Evolutionary conservation across 2,797 vertebrate species (phyloP).

Genomic region (Crocodylus rhombifer): DNA sequence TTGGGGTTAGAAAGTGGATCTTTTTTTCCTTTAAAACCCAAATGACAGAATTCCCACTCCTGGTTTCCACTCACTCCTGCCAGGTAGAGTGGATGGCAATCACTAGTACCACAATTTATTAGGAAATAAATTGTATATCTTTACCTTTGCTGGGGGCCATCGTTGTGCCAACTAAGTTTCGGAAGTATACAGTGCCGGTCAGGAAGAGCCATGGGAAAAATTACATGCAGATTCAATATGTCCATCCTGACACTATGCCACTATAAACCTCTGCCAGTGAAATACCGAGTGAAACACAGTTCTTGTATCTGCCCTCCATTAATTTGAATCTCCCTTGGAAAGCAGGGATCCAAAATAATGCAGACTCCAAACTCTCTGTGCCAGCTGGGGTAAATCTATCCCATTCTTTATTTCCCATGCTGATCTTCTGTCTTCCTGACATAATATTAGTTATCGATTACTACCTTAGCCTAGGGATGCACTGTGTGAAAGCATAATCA

Average conservation of each 20-base stretch:
- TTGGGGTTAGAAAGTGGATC: not conserved
- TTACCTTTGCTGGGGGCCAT: not conserved
- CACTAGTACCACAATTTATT: not conserved
- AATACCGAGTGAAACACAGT: not conserved
- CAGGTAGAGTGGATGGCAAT: not conserved
- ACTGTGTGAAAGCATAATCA: not conserved
- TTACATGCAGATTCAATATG: not conserved
- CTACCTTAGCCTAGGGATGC: not conserved
- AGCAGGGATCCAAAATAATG: not conserved
- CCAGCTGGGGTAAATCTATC: not conserved
- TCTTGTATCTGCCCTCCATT: not conserved
- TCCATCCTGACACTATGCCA: not conserved
- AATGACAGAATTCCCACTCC: not conserved
- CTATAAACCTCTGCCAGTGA: not conserved
- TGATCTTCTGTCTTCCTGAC: not conserved
- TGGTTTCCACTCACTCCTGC: not conserved
- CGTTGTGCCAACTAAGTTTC: not conserved
- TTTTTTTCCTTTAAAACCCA: slow-evolving; percentile 12
- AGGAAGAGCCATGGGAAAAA: not conserved
- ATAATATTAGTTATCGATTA: not conserved
- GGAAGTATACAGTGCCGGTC: not conserved
- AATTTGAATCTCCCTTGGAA: not conserved
- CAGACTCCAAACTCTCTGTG: not conserved
- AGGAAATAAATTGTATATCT: not conserved
- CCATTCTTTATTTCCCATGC: not conserved